phyloP scores from a whole-genome alignment of 2,113 vertebrate genomes.

The Nerophis ophidion region DNA sequence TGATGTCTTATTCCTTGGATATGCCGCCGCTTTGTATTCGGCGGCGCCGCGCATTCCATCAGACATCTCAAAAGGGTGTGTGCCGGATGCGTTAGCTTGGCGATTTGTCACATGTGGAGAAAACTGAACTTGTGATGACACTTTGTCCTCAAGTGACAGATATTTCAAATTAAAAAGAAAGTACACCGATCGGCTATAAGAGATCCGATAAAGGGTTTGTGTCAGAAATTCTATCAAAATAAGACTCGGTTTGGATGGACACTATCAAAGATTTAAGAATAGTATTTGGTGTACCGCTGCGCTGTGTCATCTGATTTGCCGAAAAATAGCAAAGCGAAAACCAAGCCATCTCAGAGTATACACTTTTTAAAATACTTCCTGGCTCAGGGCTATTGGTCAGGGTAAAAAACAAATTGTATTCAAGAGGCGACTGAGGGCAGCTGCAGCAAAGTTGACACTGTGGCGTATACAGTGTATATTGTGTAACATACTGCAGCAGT shows the following conservation, averaged over 20 bases:
- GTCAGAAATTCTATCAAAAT: background rate
- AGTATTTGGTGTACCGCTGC: background rate
- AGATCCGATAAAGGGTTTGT: background rate
- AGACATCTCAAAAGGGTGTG: constrained; percentile 54
- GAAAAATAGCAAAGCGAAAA: no score
- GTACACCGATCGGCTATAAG: background rate
- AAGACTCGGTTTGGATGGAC: background rate
- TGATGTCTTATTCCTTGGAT: constrained; percentile 68
- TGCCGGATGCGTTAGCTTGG: constrained; percentile 43
- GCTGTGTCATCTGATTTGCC: background rate
- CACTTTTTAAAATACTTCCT: no score
- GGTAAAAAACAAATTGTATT: no score
- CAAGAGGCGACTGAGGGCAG: no score
- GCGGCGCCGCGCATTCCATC: constrained; percentile 55
- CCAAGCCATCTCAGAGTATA: no score
- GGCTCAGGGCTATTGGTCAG: no score
- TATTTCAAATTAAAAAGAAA: constrained; percentile 10
- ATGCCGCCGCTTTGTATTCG: constrained; percentile 61
- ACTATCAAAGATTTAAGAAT: background rate
- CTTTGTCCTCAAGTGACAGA: constrained; percentile 12
- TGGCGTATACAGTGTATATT: no score
- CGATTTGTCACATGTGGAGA: constrained; percentile 47
- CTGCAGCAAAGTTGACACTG: no score
- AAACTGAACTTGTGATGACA: constrained; percentile 31
- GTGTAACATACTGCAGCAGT: no score